Evolutionary conservation across 2,888 invertebrate species (phyloP).

Genomic region (Tetragnatha montana): DNA sequence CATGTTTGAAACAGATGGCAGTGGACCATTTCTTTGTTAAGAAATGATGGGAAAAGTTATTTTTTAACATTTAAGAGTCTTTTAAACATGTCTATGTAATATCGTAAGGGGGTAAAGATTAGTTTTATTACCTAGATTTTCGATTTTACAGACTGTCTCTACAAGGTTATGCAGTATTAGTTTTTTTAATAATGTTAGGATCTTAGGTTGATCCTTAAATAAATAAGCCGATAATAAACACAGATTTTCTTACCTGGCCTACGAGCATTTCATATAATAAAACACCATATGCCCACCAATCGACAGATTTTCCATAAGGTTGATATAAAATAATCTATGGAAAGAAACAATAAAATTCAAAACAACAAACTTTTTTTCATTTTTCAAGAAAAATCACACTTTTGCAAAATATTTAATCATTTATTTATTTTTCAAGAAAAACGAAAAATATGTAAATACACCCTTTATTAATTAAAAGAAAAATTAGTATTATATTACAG

Average conservation of each 20-base stretch:
- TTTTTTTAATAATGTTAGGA: too few species aligned
- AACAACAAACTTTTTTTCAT: not conserved
- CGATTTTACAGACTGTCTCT: too few species aligned
- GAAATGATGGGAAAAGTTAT: too few species aligned
- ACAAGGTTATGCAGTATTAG: too few species aligned
- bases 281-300: slow-evolving; percentile 99
- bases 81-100: too few species aligned
- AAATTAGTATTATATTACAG: not conserved
- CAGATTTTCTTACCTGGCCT: slow-evolving; percentile 76
- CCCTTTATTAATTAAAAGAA: not conserved
- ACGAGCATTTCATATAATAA: slow-evolving; percentile 90
- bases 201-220: too few species aligned
- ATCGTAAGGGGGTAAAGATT: too few species aligned
- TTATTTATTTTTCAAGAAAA: not conserved
- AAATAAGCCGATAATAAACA: not conserved
- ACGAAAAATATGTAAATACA: not conserved
- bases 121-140: too few species aligned
- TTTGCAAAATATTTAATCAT: not conserved
- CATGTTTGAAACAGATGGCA: too few species aligned
- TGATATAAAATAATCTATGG: slow-evolving; percentile 96
- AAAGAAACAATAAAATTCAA: slow-evolving; percentile 38
- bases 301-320: slow-evolving; percentile 96
- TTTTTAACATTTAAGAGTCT: too few species aligned
- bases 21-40: too few species aligned
- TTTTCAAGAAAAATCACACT: not conserved